These are phyloP conservation scores for Tamias sibiricus DNA, from an alignment of 2,113 vertebrate species.

Conservation along the genomic window DNA sequence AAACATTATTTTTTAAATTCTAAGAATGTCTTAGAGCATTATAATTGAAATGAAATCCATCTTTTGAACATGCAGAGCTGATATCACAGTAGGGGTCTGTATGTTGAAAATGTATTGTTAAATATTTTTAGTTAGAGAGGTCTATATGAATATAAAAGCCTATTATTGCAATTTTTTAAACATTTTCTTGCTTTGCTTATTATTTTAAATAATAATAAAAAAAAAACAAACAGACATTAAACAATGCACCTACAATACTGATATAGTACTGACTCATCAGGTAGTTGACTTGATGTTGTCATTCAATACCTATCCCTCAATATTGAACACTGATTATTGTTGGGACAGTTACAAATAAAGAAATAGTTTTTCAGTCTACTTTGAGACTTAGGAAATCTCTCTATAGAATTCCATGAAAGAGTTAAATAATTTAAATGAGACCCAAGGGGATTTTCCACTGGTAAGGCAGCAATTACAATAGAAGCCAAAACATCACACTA, in stretches of 20 bases:
- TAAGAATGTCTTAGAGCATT: neutral
- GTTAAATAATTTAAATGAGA: slow-evolving; percentile 52
- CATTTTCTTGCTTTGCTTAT: neutral
- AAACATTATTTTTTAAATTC: slow-evolving; percentile 43
- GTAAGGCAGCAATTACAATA: neutral
- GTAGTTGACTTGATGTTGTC: neutral
- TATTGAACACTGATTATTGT: slow-evolving; percentile 26
- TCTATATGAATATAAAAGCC: neutral
- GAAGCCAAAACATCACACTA: neutral
- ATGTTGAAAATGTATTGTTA: neutral
- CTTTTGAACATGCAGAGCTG: neutral
- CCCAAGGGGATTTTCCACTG: neutral
- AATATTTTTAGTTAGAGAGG: neutral
- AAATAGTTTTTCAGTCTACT: neutral
- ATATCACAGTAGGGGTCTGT: neutral
- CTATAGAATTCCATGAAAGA: slow-evolving; percentile 35
- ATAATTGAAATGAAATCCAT: slow-evolving; percentile 1
- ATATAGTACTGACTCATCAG: neutral
- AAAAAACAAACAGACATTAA: neutral
- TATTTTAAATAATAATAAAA: neutral
- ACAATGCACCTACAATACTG: neutral
- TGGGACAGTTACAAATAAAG: neutral
- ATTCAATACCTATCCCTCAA: neutral
- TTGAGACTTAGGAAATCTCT: neutral
- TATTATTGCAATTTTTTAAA: neutral